Conservation (phyloP, 1,140 invertebrate species). For the Ylistrum balloti region DNA sequence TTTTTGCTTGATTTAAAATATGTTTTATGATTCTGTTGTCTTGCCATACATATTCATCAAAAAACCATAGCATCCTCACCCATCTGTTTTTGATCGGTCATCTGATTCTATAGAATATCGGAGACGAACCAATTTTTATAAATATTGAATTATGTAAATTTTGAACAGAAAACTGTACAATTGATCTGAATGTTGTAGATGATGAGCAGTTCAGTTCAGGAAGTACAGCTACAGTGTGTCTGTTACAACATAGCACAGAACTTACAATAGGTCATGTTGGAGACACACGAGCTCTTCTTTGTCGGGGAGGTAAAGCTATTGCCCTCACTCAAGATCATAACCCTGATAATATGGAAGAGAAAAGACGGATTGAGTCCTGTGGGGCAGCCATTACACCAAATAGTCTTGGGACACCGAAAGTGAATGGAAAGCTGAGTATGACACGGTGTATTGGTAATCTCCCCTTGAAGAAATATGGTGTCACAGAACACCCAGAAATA, state of each 20-base stretch:
- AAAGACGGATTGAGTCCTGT: slow-evolving; percentile 67
- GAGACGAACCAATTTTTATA: too few relatives aligned
- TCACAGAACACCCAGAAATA: slow-evolving; percentile 83
- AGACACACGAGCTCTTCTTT: slow-evolving; percentile 85
- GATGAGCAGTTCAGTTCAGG: slow-evolving; percentile 75
- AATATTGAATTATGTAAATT: too few relatives aligned
- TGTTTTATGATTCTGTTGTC: too few relatives aligned
- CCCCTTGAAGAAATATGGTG: slow-evolving; percentile 85
- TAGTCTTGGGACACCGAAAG: slow-evolving; percentile 81
- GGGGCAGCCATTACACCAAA: slow-evolving; percentile 80
- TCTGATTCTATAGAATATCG: too few relatives aligned
- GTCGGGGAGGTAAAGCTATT: slow-evolving; percentile 82
- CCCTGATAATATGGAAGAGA: slow-evolving; percentile 79
- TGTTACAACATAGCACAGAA: slow-evolving; percentile 83
- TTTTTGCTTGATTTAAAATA: too few relatives aligned
- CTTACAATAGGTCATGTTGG: slow-evolving; percentile 84
- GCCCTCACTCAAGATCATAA: slow-evolving; percentile 84
- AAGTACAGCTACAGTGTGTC: slow-evolving; percentile 85
- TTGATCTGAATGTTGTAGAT: not conserved
- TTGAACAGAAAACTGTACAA: too few relatives aligned
- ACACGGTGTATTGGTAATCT: slow-evolving; percentile 85
- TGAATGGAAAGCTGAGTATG: slow-evolving; percentile 85
- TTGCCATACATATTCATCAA: too few relatives aligned
- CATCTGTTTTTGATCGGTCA: too few relatives aligned
- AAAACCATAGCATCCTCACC: too few relatives aligned